phyloP scores from a whole-genome alignment of 92 coral and sea anemone species.

The Isaurus tuberculatus region DNA sequence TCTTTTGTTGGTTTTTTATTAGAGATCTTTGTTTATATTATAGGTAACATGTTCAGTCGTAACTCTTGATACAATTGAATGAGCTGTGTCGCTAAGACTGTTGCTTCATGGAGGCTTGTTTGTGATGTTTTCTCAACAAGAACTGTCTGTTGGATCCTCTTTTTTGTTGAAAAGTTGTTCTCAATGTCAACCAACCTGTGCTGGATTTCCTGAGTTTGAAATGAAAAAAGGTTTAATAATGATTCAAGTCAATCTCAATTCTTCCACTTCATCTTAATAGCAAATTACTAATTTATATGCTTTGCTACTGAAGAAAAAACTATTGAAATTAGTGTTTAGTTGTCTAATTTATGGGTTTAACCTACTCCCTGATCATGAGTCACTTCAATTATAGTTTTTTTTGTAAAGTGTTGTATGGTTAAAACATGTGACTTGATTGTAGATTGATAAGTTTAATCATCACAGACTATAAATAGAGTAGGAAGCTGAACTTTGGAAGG shows the following conservation, averaged over 20 bases:
- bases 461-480: too few species aligned
- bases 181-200: background rate
- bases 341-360: too few species aligned
- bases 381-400: too few species aligned
- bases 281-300: too few species aligned
- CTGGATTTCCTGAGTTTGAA: constrained; percentile 17
- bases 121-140: background rate
- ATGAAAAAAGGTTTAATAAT: background rate
- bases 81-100: background rate
- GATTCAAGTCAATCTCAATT: background rate
- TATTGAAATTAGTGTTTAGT: too few species aligned
- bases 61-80: constrained; percentile 15
- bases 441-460: too few species aligned
- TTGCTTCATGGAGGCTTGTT: background rate
- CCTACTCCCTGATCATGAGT: too few species aligned
- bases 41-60: constrained; percentile 1
- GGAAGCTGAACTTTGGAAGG: too few species aligned
- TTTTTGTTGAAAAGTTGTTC: background rate
- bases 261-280: background rate
- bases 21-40: background rate
- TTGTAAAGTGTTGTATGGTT: too few species aligned
- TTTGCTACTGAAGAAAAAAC: too few species aligned
- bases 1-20: too few species aligned
- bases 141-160: background rate
- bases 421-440: too few species aligned